A percentile compares a stretch with the other conserved stretches of the same genome.
Evolutionary conservation across 2,797 vertebrate species (phyloP).

Genomic region (Luscinia megarhynchos): DNA sequence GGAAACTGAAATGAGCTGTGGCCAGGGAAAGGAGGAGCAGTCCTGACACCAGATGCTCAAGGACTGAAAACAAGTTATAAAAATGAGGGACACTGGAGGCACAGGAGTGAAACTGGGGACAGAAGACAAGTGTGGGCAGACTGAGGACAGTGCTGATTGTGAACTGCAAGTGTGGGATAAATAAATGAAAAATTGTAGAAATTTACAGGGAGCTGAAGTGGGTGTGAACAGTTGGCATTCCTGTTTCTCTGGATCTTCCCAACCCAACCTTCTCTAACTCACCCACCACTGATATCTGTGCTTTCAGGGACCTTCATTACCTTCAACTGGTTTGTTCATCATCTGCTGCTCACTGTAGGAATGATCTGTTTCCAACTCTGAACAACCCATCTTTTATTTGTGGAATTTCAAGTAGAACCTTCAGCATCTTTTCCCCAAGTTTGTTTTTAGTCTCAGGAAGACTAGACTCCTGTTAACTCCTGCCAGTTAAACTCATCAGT

Average conservation of each 20-base stretch:
- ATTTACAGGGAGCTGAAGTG: not conserved
- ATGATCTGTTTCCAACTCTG: not conserved
- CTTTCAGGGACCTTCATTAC: not conserved
- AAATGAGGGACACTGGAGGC: not conserved
- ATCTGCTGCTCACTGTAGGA: not conserved
- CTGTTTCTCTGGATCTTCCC: not conserved
- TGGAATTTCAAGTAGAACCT: not conserved
- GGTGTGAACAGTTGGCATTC: not conserved
- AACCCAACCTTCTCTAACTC: not conserved
- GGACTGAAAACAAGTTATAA: not conserved
- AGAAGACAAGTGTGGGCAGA: not conserved
- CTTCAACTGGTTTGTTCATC: not conserved
- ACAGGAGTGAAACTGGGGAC: not conserved
- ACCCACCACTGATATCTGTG: not conserved
- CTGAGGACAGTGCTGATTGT: not conserved
- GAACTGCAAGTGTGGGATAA: not conserved
- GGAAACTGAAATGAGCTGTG: not conserved
- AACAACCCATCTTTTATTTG: not conserved
- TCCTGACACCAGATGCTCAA: fast-evolving
- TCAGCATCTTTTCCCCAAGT: not conserved
- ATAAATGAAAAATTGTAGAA: not conserved
- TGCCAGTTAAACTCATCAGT: not conserved
- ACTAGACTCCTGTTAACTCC: not conserved
- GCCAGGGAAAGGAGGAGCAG: not conserved
- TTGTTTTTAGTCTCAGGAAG: not conserved